phyloP scores from a whole-genome alignment of 2,113 vertebrate genomes.

The Muscicapa adusta region DNA sequence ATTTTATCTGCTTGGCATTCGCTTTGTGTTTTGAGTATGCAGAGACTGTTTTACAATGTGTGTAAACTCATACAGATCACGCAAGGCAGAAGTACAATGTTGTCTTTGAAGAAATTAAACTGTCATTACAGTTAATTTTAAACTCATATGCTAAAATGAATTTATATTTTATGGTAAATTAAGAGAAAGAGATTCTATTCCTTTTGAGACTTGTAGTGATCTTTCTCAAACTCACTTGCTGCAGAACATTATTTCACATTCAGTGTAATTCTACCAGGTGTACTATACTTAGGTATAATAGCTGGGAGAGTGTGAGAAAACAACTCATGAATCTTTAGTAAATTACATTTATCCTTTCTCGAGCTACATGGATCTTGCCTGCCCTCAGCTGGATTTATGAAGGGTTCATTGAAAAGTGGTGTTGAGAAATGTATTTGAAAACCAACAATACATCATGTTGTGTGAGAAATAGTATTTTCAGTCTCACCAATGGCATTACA shows the following conservation, averaged over 20 bases:
- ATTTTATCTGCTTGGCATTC: background rate
- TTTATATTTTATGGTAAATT: constrained; percentile 6
- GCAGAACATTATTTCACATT: background rate
- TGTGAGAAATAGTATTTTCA: constrained; percentile 2
- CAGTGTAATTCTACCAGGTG: constrained; percentile 4
- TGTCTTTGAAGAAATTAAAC: constrained; percentile 9
- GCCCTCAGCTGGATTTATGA: constrained; percentile 67
- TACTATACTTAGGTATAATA: background rate
- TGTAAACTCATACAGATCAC: background rate
- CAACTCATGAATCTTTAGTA: constrained; percentile 23
- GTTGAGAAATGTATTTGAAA: background rate
- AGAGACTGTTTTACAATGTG: background rate
- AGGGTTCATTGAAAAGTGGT: constrained; percentile 1
- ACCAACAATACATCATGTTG: background rate
- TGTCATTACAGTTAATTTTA: constrained; percentile 16
- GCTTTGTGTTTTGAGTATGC: background rate
- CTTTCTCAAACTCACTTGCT: background rate
- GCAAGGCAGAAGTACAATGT: background rate
- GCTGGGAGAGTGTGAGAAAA: constrained; percentile 10
- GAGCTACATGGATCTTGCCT: constrained; percentile 62
- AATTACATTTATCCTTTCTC: background rate
- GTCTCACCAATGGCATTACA: background rate
- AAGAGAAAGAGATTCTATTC: background rate
- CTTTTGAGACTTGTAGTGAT: constrained; percentile 9
- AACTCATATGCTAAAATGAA: background rate